phyloP scores from a whole-genome alignment of 2,113 vertebrate genomes.

The Megaceryle torquata region DNA sequence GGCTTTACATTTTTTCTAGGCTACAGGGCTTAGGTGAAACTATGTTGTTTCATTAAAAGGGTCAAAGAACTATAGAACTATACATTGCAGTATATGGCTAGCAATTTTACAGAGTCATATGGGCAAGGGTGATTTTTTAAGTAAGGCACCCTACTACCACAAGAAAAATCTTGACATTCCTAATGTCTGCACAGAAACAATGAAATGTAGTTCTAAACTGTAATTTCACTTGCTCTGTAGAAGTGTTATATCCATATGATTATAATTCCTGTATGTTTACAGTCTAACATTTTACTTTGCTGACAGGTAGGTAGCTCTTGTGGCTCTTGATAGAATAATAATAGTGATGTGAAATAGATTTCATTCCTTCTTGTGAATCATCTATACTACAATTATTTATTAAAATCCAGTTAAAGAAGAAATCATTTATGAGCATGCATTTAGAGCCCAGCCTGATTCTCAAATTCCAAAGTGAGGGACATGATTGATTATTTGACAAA shows the following conservation, averaged over 20 bases:
- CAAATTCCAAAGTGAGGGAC: background rate
- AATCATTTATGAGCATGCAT: background rate
- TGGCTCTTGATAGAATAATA: background rate
- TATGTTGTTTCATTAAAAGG: background rate
- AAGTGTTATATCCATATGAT: background rate
- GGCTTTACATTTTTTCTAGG: background rate
- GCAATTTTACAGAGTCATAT: background rate
- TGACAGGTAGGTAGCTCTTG: background rate
- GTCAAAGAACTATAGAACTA: background rate
- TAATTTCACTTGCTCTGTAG: background rate
- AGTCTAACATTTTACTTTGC: background rate
- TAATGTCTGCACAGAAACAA: background rate
- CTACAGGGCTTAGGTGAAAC: background rate
- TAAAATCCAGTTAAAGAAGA: background rate
- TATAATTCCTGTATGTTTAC: background rate
- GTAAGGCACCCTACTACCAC: background rate
- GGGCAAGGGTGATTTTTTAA: background rate
- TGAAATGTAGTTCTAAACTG: background rate
- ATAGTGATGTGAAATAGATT: background rate
- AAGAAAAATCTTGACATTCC: background rate
- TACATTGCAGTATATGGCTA: background rate
- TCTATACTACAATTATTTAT: background rate
- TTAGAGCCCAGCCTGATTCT: background rate
- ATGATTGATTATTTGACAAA: background rate
- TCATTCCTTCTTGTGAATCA: background rate